Evolutionary conservation across 1,140 invertebrate genomes (phyloP).

Genomic region (Leptoteleia sp.): DNA sequence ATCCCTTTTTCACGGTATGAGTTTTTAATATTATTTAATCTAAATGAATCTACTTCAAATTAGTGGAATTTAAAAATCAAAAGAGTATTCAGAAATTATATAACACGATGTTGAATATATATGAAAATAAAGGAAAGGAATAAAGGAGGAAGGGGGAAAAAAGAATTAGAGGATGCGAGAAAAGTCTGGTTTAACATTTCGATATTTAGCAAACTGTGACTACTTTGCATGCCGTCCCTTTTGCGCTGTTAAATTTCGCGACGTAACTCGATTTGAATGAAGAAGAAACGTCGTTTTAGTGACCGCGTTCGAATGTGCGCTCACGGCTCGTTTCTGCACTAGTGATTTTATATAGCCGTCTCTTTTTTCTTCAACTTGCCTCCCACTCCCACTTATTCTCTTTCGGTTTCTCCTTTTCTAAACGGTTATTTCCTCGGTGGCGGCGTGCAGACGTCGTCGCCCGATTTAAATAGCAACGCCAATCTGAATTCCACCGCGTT

Average conservation of each 20-base stretch:
- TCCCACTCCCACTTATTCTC: constrained; percentile 35
- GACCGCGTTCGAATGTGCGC: constrained; percentile 39
- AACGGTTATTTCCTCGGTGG: constrained; percentile 68
- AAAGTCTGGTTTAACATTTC: not conserved
- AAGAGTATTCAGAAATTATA: too few species aligned
- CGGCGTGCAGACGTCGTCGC: constrained; percentile 62
- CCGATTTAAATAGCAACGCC: constrained; percentile 72
- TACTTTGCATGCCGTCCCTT: not conserved
- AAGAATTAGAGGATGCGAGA: too few species aligned
- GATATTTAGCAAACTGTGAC: constrained; percentile 6
- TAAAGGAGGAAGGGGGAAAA: too few species aligned
- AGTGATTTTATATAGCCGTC: constrained; percentile 43
- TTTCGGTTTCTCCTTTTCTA: constrained; percentile 62
- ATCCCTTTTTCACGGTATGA: too few species aligned
- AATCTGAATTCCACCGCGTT: constrained; percentile 72
- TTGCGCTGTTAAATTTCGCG: constrained; percentile 30
- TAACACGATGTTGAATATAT: too few species aligned
- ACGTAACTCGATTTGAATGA: constrained; percentile 41
- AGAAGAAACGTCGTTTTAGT: constrained; percentile 37
- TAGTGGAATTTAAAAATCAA: too few species aligned
- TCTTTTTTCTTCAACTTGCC: constrained; percentile 37
- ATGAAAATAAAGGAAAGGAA: too few species aligned
- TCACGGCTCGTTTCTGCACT: constrained; percentile 44
- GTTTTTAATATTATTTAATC: too few species aligned
- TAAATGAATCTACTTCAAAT: too few species aligned